Evolutionary conservation across 2,113 vertebrate species (phyloP).

Genomic region (Ammospiza caudacuta): DNA sequence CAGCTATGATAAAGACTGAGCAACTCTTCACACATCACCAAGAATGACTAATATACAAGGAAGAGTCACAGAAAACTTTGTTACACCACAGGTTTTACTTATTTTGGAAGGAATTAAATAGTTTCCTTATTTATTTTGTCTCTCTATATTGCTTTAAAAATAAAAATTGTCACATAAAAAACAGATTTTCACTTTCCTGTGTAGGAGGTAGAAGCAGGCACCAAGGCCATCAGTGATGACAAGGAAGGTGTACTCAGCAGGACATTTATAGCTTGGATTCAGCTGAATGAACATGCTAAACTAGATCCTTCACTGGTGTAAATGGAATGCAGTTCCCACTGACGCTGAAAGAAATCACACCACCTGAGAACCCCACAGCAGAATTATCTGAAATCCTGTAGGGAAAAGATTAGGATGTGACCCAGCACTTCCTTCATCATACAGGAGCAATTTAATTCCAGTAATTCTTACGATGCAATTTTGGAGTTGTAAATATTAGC

Average conservation of each 20-base stretch:
- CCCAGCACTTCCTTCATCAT: not conserved
- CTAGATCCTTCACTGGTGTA: not conserved
- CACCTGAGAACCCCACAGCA: rapidly evolving
- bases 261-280: not conserved
- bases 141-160: not conserved
- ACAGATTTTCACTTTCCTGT: not conserved
- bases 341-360: not conserved
- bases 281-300: not conserved
- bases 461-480: not conserved
- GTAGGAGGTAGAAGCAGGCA: not conserved
- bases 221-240: not conserved
- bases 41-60: not conserved
- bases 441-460: not conserved
- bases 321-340: not conserved
- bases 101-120: not conserved
- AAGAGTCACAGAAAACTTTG: not conserved
- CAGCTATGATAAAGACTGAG: not conserved
- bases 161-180: not conserved
- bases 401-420: not conserved
- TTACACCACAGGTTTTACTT: not conserved
- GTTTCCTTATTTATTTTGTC: not conserved
- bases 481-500: not conserved
- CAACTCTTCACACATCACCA: not conserved
- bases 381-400: not conserved
- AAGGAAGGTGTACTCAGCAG: not conserved